Evolutionary conservation across 2,797 vertebrate species (phyloP), one percentile per base, ranked within the genome.

Genomic region (Dallia pectoralis): DNA sequence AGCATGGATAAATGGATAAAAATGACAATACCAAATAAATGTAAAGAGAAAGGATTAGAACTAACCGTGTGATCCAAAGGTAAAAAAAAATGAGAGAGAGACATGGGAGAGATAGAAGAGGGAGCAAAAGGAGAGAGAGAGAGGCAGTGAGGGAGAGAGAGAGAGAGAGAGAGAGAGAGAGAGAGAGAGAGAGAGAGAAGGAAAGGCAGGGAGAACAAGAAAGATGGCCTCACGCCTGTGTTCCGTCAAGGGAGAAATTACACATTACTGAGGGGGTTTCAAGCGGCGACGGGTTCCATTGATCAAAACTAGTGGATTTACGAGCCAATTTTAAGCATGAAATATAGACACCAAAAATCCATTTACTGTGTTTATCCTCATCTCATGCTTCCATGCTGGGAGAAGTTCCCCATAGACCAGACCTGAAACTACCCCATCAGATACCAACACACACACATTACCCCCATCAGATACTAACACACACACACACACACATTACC

Each of bases 181-280:
- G 47, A 59, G 73, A 44, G 65, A 44, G 22, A 29, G 77, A 70
- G 27, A 93, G 92, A 89, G 86, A 85, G 88, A 79, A 69, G 82
- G 74, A 67, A 36, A 76, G 83, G 85, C 84, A 87, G 84, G 89
- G 82, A 74, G 85, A 96, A 94, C 95, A 96, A 98, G 97, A 99
- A 97, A 95, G 95, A 99, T 98, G 93, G 93, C 95, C 95, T 94
- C 89, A 94, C 93, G 87, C 91, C 94, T 86, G 95, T 97, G 96
- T 96, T 97, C 96, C 95, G 96, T 97, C 96, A 98, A 97, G 97
- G 96, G 96, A 98, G 96, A 98, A 98, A 99, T 98, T 98, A 99
- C 96, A 97, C 96, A 97, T 97, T 97, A 97, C 96, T 93, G 94
- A 96, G 95, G 95, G 96, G 98, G 59, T 97, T 97, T 95, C 96